Evolutionary conservation across 2,888 invertebrate species (phyloP), one percentile per base, ranked within the genome.

Genomic region (Dolomedes plantarius): DNA sequence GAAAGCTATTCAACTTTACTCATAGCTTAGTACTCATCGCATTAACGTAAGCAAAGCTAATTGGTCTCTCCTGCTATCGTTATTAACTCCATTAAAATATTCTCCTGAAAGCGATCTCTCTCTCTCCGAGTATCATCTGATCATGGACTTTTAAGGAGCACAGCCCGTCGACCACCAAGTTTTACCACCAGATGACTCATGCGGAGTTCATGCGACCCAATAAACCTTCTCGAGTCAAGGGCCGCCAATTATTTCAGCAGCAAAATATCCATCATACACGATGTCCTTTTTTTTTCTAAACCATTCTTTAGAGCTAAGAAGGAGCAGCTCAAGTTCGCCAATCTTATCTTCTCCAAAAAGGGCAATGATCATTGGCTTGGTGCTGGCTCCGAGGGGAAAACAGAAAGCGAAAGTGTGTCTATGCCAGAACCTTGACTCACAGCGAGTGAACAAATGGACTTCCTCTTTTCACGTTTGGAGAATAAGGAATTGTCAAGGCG

Each of bases 371-470:
- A 56, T n/a, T 6, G 36, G 36, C 11, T 36, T 36, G 46, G 46
- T 46, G 46, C 16, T 46, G 2, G 46, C 46, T 19, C 23, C 13
- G 3, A 23, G 23, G 19, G 23, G 23, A 23, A 23, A 23, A 56
- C 19, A 62, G 78, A 71, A 78, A 71, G 64, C 71, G 78, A 78
- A 78, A 78, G 78, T 78, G 62, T 50, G 77, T 77, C 77, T 77
- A 16, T 77, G 68, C 56, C 77, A 46, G 64, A 64, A 71, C 78
- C 78, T 78, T 78, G 78, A 78, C 71, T 78, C 11, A 2, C 11
- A 41, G 46, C 2, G 46, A 46, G 46, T 23, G 56, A 23, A 23
- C 23, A 23, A 56, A 23, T 23, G 9, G 2, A 41, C 62, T 77
- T 77, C 77, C 77, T 77, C 27, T 9, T 68, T 68, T 23, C 56